Evolutionary conservation across 92 coral and sea anemone species (phyloP).

Genomic region (Porites evermanni): DNA sequence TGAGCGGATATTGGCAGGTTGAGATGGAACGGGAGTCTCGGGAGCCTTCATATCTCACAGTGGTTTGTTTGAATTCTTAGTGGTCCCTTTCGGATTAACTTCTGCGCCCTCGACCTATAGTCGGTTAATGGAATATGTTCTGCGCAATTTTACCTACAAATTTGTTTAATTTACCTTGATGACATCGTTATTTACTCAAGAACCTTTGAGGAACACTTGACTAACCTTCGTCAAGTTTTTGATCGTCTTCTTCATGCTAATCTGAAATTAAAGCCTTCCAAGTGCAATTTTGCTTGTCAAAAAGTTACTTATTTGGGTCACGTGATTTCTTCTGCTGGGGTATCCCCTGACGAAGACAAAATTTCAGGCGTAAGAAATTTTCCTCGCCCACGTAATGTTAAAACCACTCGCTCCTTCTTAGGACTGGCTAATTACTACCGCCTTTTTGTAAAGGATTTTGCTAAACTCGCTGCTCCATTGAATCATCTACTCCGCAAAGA

Average conservation of each 20-base stretch:
- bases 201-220: constrained; percentile 48
- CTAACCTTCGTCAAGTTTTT: constrained; percentile 52
- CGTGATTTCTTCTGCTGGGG: constrained; percentile 51
- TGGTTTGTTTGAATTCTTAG: constrained; percentile 44
- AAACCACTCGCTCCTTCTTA: constrained; percentile 59
- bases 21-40: constrained; percentile 12
- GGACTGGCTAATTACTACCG: constrained; percentile 72
- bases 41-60: constrained; percentile 44
- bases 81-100: constrained; percentile 43
- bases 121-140: constrained; percentile 48
- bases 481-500: constrained; percentile 51
- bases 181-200: constrained; percentile 41
- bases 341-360: constrained; percentile 65
- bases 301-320: constrained; percentile 70
- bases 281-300: too few relatives aligned
- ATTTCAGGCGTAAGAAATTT: constrained; percentile 51
- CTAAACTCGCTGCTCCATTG: constrained; percentile 63
- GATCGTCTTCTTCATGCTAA: constrained; percentile 51
- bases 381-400: constrained; percentile 52
- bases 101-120: constrained; percentile 30
- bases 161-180: constrained; percentile 31
- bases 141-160: constrained; percentile 35
- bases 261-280: constrained; percentile 43
- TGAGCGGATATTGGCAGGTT: constrained; percentile 23
- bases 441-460: constrained; percentile 54